phyloP scores from a whole-genome alignment of 2,113 vertebrate genomes.

The Mirza zaza region DNA sequence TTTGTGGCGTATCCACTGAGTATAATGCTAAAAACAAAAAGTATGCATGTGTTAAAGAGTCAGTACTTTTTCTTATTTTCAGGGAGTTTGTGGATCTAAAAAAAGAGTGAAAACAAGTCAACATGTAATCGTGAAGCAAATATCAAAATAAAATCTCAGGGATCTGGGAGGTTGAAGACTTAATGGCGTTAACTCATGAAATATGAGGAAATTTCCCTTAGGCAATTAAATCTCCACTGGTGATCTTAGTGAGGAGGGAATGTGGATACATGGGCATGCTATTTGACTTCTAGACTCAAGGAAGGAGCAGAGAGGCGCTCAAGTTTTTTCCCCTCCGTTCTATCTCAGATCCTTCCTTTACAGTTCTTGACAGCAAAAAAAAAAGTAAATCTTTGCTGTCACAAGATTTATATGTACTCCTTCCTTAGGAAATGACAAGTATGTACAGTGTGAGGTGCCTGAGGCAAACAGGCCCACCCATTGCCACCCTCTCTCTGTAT shows the following conservation, averaged over 20 bases:
- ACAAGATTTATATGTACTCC: background rate
- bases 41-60: background rate
- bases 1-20: background rate
- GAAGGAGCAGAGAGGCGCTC: background rate
- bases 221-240: background rate
- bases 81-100: background rate
- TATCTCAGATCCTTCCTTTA: too few relatives aligned
- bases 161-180: background rate
- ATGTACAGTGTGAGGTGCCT: too few relatives aligned
- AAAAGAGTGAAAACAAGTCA: background rate
- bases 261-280: too few relatives aligned
- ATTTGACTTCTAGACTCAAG: background rate
- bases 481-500: background rate
- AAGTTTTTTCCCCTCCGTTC: background rate
- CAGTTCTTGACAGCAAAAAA: too few relatives aligned
- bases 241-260: background rate
- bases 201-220: background rate
- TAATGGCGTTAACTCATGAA: background rate
- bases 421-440: background rate
- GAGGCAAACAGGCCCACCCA: background rate
- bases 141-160: background rate
- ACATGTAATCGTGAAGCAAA: background rate
- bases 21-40: background rate
- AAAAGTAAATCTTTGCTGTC: background rate
- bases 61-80: background rate